Conservation (phyloP, 2,113 vertebrate species). For the Bettongia penicillata region DNA sequence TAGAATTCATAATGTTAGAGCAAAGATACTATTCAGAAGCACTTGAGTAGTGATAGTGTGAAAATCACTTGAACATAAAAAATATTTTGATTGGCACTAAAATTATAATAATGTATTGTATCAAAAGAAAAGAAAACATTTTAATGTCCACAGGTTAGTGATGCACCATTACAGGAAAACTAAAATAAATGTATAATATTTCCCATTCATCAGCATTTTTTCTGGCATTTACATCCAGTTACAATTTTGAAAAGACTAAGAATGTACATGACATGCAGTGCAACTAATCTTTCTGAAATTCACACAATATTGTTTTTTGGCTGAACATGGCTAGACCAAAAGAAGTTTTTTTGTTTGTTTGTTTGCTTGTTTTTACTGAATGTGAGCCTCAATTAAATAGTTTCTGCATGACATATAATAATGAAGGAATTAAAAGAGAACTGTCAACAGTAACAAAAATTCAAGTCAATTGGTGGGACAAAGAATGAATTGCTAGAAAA, state of each 20-base stretch:
- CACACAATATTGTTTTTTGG: not conserved
- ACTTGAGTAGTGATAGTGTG: not conserved
- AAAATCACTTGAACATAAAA: not conserved
- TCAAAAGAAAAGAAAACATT: not conserved
- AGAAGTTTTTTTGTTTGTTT: too few relatives aligned
- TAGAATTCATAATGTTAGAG: not conserved
- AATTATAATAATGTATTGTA: not conserved
- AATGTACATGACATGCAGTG: not conserved
- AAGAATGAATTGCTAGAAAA: not conserved
- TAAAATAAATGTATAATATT: not conserved
- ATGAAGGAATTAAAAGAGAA: conserved; percentile 2
- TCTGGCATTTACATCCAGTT: conserved; percentile 24
- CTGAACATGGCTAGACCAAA: conserved; percentile 21
- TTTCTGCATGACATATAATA: not conserved
- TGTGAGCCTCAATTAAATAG: not conserved
- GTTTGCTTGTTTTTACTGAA: not conserved
- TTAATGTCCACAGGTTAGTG: not conserved
- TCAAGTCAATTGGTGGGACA: not conserved
- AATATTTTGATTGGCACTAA: accelerated
- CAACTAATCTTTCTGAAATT: not conserved
- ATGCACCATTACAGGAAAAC: not conserved
- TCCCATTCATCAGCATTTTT: not conserved
- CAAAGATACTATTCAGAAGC: not conserved
- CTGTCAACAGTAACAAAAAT: not conserved
- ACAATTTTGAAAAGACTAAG: not conserved